A percentile compares a stretch with the other conserved stretches of the same genome.
phyloP scores from a whole-genome alignment of 1,140 invertebrate genomes.

The Drosophila orena region DNA sequence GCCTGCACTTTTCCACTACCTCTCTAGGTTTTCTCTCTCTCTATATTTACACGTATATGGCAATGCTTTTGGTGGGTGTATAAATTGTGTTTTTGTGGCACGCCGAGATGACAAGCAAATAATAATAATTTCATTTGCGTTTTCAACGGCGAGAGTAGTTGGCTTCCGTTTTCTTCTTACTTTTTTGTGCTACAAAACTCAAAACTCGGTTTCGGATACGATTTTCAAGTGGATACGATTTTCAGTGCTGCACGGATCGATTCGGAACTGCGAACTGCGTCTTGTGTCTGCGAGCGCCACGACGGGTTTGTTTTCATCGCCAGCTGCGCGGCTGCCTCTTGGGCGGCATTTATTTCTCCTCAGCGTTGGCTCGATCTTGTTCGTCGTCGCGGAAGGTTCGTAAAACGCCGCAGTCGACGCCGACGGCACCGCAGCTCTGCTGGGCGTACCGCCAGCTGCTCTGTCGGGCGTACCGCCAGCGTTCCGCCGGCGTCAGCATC shows the following conservation, averaged over 20 bases:
- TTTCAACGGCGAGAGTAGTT: conserved; percentile 11
- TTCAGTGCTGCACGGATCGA: conserved; percentile 59
- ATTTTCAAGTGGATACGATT: conserved; percentile 31
- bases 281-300: conserved; percentile 78
- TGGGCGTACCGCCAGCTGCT: conserved; percentile 37
- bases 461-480: conserved; percentile 47
- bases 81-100: conserved; percentile 22
- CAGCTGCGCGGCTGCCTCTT: conserved; percentile 74
- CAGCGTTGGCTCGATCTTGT: conserved; percentile 65
- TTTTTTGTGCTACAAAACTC: conserved; percentile 13
- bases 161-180: conserved; percentile 21
- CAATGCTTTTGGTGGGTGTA: conserved; percentile 17
- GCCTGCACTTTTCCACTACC: conserved; percentile 16
- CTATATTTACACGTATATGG: conserved; percentile 23
- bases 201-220: conserved; percentile 3
- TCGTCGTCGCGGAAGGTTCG: conserved; percentile 67
- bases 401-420: conserved; percentile 17
- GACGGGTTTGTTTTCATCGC: conserved; percentile 78
- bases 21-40: not conserved
- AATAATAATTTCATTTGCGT: conserved; percentile 34
- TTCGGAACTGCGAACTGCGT: conserved; percentile 57
- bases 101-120: conserved; percentile 33
- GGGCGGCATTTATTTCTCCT: conserved; percentile 71
- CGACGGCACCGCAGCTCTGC: conserved; percentile 20
- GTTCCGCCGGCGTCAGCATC: conserved; percentile 38